These are phyloP conservation scores for Cremastinae sp. DNA, from an alignment of 2,888 invertebrate species.

Conservation along the genomic window DNA sequence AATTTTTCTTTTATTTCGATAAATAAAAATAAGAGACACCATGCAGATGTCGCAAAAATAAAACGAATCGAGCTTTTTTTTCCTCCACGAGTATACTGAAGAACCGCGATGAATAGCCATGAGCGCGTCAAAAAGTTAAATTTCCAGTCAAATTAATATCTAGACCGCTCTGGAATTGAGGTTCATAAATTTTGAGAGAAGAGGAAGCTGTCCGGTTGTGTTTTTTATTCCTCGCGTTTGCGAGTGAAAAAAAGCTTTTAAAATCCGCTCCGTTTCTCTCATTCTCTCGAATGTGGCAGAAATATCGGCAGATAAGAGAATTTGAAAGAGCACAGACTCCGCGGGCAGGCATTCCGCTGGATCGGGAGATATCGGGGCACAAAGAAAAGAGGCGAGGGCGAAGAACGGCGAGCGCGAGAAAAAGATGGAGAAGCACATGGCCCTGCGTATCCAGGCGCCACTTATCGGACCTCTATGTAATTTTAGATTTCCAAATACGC, in stretches of 20 bases:
- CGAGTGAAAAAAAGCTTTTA: constrained; percentile 49
- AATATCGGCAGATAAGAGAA: constrained; percentile 60
- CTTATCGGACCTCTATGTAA: constrained; percentile 65
- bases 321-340: constrained; percentile 62
- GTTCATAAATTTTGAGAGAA: constrained; percentile 10
- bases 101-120: too few relatives aligned
- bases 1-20: constrained; percentile 65
- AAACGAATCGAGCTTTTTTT: neutral
- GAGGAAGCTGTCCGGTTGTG: neutral
- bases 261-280: constrained; percentile 14
- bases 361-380: constrained; percentile 35
- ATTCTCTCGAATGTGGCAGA: constrained; percentile 47
- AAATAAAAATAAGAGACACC: constrained; percentile 45
- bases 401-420: constrained; percentile 15
- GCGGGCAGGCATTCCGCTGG: constrained; percentile 18
- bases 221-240: constrained; percentile 8
- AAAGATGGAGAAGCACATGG: constrained; percentile 51
- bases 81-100: neutral
- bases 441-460: constrained; percentile 60
- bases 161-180: neutral
- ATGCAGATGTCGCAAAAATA: neutral
- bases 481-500: constrained; percentile 66
- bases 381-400: constrained; percentile 23
- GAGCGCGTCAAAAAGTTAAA: too few relatives aligned
- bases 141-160: neutral